Percentiles rank a stretch among this genome's conserved stretches.
These are phyloP conservation scores for Siniperca knerii DNA, from an alignment of 2,113 vertebrate species.

Conservation along the genomic window DNA sequence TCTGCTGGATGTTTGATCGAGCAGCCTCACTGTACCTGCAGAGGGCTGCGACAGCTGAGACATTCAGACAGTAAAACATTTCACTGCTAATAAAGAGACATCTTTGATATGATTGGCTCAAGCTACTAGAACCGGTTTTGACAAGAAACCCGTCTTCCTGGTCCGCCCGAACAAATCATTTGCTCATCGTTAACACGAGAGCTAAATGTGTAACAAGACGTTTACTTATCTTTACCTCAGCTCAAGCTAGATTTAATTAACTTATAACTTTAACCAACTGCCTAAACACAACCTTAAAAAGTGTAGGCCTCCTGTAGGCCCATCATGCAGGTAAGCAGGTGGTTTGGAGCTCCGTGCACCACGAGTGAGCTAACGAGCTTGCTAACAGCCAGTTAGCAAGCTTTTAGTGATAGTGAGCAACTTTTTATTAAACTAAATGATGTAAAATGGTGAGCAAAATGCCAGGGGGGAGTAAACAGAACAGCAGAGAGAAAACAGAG, in stretches of 20 bases:
- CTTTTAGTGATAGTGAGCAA: too few species aligned
- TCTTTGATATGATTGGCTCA: neutral
- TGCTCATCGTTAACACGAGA: neutral
- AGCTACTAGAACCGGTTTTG: neutral
- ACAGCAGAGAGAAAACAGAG: too few species aligned
- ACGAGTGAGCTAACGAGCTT: too few species aligned
- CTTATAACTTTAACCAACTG: neutral
- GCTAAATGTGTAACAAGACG: constrained; percentile 7
- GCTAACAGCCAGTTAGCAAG: too few species aligned
- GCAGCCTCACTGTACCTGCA: neutral
- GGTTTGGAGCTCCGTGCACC: too few species aligned
- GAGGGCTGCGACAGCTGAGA: neutral
- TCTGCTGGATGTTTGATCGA: neutral
- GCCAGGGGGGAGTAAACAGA: too few species aligned
- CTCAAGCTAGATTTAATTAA: constrained; percentile 1
- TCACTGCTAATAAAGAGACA: constrained; percentile 19
- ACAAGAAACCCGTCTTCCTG: neutral
- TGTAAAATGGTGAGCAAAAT: too few species aligned
- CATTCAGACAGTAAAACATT: constrained; percentile 1
- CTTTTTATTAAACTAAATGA: too few species aligned
- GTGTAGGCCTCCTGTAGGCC: too few species aligned
- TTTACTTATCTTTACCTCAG: neutral
- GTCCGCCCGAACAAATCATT: neutral
- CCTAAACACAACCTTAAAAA: neutral
- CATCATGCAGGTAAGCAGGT: neutral